Evolutionary conservation across 2,888 invertebrate genomes (phyloP).

Genomic region (Orchesella flavescens): DNA sequence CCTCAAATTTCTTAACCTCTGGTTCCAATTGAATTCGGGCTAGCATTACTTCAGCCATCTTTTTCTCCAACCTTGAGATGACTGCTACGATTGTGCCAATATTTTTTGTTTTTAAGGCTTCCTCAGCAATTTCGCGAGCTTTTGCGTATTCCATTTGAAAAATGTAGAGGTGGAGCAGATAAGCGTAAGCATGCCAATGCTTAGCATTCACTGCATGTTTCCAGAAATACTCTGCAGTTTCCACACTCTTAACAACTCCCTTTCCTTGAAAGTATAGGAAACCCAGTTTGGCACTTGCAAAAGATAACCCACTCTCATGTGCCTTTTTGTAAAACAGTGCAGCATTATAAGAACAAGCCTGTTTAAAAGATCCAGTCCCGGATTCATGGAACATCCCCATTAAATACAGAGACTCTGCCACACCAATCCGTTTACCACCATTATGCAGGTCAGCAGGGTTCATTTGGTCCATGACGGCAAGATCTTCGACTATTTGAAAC

Average conservation of each 20-base stretch:
- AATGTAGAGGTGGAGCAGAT: slow-evolving; percentile 17
- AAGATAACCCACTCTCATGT: background rate
- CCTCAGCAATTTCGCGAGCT: background rate
- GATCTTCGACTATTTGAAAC: too few species aligned
- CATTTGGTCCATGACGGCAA: too few species aligned
- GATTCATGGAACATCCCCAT: background rate
- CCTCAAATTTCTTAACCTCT: background rate
- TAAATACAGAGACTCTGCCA: background rate
- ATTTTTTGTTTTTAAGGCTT: background rate
- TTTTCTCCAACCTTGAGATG: too few species aligned
- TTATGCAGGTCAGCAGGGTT: too few species aligned
- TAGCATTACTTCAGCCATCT: too few species aligned
- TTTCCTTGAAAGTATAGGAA: slow-evolving; percentile 4
- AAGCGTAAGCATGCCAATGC: background rate
- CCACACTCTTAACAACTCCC: background rate
- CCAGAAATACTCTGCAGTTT: background rate
- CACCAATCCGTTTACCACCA: background rate
- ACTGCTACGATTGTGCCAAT: background rate
- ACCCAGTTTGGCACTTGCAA: background rate
- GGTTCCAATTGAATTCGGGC: background rate
- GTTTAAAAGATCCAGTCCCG: background rate
- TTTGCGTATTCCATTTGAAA: slow-evolving; percentile 1
- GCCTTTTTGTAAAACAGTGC: background rate
- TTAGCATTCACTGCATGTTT: background rate
- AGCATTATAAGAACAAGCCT: background rate